phyloP scores from a whole-genome alignment of 1,140 invertebrate genomes.

The Penaeus indicus region DNA sequence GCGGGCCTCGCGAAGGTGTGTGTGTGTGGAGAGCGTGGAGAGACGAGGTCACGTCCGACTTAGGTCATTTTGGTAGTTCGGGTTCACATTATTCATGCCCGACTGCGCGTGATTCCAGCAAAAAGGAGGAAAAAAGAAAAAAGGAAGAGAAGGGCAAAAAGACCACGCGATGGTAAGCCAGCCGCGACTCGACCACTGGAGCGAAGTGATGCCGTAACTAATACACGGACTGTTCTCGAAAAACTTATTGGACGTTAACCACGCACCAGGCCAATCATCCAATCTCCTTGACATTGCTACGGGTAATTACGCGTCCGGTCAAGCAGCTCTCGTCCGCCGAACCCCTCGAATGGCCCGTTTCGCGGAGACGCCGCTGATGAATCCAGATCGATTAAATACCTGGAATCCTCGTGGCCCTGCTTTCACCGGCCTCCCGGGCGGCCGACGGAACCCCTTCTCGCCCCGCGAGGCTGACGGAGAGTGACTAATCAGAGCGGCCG shows the following conservation, averaged over 20 bases:
- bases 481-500: too few species aligned
- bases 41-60: conserved; percentile 49
- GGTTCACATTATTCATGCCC: conserved; percentile 61
- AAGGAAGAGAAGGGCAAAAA: too few species aligned
- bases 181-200: conserved; percentile 38
- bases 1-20: neutral
- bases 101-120: conserved; percentile 54
- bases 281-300: conserved; percentile 46
- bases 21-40: conserved; percentile 6
- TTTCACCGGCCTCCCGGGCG: too few species aligned
- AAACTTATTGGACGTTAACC: conserved; percentile 57
- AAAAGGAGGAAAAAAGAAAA: conserved; percentile 1
- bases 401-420: too few species aligned
- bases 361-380: neutral
- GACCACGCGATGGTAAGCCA: conserved; percentile 16
- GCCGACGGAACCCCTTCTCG: too few species aligned
- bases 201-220: conserved; percentile 60
- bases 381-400: too few species aligned
- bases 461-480: too few species aligned
- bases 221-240: conserved; percentile 50
- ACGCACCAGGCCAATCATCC: conserved; percentile 49
- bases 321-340: neutral
- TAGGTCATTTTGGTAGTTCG: conserved; percentile 56
- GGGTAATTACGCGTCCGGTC: conserved; percentile 45
- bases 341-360: conserved; percentile 20